Evolutionary conservation across 1,140 invertebrate genomes (phyloP), one percentile per base, ranked within the genome.

Genomic region (Ruditapes philippinarum): DNA sequence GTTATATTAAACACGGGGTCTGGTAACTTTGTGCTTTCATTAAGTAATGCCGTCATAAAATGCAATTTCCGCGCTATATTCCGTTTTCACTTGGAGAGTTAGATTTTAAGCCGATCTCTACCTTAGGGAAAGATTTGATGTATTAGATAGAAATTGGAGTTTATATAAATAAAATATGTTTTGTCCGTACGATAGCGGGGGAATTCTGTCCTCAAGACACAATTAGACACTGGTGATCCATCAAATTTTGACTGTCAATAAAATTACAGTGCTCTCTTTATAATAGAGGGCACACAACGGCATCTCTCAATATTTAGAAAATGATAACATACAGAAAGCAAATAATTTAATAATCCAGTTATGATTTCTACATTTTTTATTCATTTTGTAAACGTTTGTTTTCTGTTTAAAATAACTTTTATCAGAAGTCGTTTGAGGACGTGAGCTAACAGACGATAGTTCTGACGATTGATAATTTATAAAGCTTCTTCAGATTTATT

Each of bases 21-120:
- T 36, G 60, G n/a, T 22, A 62, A 12, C 25, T 45, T 42, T 2
- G 22, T 11, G 60, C 62, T 68, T 83, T 83, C 80, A 83, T 83
- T 83, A 83, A 70, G 60, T 70, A 83, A 83, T 83, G 80, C 45
- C 70, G 60, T 83, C 80, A 70, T 83, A 83, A 83, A 49, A 70
- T 33, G 80, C 62, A 83, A 83, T 83, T 83, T 83, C 80, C 80
- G 60, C 33, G 60, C n/a, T 3, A 14, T 65, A 51, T 70, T 65
- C 60, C 38, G 36, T 51, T 83, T 83, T 42, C 62, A 28, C 80
- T 33, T 25, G 36, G 62, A 68, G 80, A 83, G 70, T 83, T 68
- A 83, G 57, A 83, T 83, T 65, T 83, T 68, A 83, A 70, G 80
- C n/a, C 80, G 45, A 28, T 19, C 33, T 22, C 62, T 36, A 68